Evolutionary conservation across 30 jellyfish, hydroid and myxozoan species (phyloP), one percentile per base, ranked within the genome.

Genomic region (Hydractinia echinata): DNA sequence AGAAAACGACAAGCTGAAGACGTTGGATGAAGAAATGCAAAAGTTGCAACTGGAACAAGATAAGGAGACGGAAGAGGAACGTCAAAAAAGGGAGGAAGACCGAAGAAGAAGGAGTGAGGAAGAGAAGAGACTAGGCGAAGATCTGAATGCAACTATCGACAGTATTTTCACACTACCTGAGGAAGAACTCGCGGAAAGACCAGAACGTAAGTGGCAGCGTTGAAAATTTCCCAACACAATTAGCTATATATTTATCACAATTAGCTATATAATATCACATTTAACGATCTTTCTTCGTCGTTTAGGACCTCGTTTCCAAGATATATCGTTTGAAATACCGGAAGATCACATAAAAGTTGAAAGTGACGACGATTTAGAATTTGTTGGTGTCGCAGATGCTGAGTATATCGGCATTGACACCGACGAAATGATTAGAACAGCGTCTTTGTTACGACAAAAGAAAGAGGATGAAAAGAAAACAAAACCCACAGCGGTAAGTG

Each of bases 121-220:
- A 66, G 87, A 80, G 51, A 53, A 66, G 52, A 53, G 49, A 51
- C 9, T 61, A 51, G 74, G 18, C 10, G 87, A 80, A 18, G 87
- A 53, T 19, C 52, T 52, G 44, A 80, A 80, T 44, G 87, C 81
- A 20, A 61, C 85, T 7, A 6, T 80, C n/a, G 73, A 66, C 10
- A 61, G 85, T 66, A 60, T 80, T 56, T 80, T 80, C 56, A 61
- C 83, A 5, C 87, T 80, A 20, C 86, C 87, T 9, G 87, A 80
- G 1, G 50, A 54, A 11, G 87, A 80, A 19, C 85, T 61, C 11
- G 87, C 30, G 16, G 18, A 18, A 55, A 4, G 10, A 7, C 81
- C 19, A 7, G 74, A 64, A 13, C 51, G 74, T 64, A 6, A 30
- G 44, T 30, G 1, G 44, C 44, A 30, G 44, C 44, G 1, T 30